phyloP scores from a whole-genome alignment of 2,888 invertebrate genomes.

The Ornithoptera alexandrae region DNA sequence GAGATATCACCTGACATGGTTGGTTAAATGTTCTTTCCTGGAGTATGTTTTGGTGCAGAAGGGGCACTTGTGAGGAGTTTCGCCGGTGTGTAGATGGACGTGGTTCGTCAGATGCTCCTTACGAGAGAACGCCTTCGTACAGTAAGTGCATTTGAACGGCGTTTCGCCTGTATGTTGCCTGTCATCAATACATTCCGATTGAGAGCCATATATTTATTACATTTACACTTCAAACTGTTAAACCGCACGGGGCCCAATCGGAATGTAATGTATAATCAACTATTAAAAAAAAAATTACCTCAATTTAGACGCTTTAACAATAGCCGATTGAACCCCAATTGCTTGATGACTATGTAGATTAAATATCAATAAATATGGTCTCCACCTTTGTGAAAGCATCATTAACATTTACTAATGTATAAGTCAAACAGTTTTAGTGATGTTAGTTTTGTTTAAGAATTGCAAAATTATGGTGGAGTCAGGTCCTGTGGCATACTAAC shows the following conservation, averaged over 20 bases:
- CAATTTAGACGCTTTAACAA: conserved; percentile 15
- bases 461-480: too few relatives aligned
- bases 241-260: conserved; percentile 35
- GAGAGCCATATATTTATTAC: conserved; percentile 17
- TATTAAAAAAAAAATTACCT: conserved; percentile 20
- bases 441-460: too few relatives aligned
- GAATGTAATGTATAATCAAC: conserved; percentile 35
- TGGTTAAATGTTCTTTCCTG: conserved; percentile 86
- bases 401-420: conserved; percentile 5
- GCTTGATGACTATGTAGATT: conserved; percentile 16
- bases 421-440: background rate
- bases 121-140: conserved; percentile 82
- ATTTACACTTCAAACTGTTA: conserved; percentile 4
- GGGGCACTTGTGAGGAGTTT: conserved; percentile 86
- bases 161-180: conserved; percentile 90
- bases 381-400: conserved; percentile 7
- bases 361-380: background rate
- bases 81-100: conserved; percentile 87
- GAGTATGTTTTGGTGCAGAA: conserved; percentile 87
- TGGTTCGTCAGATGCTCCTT: conserved; percentile 94
- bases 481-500: too few relatives aligned
- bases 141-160: conserved; percentile 88
- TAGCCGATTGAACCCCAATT: conserved; percentile 26
- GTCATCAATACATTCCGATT: conserved; percentile 41
- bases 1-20: conserved; percentile 76